Conservation (phyloP, 2,113 vertebrate genomes). For the Talpa occidentalis region DNA sequence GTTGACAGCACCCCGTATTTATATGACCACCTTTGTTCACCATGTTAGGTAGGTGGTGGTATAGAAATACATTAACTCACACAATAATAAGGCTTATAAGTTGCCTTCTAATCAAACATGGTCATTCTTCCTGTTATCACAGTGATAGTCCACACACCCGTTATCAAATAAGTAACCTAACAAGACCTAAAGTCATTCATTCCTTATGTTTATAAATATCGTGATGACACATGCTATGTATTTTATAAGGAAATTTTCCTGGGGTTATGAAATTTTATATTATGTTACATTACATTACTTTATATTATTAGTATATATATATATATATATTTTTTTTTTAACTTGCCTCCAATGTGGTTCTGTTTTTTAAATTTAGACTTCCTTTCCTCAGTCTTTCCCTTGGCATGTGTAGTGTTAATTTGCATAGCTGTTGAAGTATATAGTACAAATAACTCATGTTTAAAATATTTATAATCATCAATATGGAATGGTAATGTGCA, state of each 20-base stretch:
- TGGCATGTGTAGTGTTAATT: conserved; percentile 1
- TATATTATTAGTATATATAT: neutral
- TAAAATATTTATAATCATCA: conserved; percentile 23
- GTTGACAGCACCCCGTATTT: neutral
- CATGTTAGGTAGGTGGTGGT: neutral
- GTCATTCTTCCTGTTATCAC: neutral
- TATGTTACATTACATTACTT: too few relatives aligned
- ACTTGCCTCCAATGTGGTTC: neutral
- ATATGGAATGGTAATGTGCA: neutral
- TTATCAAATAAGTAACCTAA: neutral
- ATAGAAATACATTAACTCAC: neutral
- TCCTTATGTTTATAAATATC: neutral
- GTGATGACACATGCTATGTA: neutral
- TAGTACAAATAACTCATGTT: neutral
- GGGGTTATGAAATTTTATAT: neutral
- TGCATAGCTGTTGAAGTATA: conserved; percentile 34
- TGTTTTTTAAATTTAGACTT: neutral
- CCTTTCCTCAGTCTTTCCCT: neutral
- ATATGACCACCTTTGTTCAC: neutral
- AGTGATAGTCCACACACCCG: neutral
- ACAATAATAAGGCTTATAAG: neutral
- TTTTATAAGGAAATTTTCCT: neutral
- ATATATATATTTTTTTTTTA: neutral
- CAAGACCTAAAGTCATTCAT: neutral
- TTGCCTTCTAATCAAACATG: neutral